phyloP scores from a whole-genome alignment of 2,888 invertebrate species.

The Eupithecia abbreviata region DNA sequence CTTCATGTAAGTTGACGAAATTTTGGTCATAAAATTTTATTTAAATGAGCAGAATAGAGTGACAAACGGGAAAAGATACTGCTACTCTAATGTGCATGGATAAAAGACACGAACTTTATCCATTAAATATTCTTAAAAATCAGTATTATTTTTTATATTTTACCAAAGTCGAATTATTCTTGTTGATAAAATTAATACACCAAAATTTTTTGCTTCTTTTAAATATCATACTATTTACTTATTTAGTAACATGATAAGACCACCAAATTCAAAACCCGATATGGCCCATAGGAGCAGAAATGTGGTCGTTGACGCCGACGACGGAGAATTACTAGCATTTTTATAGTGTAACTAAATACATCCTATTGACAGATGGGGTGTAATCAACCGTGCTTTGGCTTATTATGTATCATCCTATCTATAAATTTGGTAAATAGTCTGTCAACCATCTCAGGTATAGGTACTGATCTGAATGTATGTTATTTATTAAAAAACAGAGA shows the following conservation, averaged over 20 bases:
- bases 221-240: not conserved
- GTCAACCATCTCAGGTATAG: not conserved
- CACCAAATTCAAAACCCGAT: slow-evolving; percentile 56
- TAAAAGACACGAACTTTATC: slow-evolving; percentile 14
- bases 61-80: slow-evolving; percentile 32
- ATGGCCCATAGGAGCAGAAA: slow-evolving; percentile 58
- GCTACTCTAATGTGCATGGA: slow-evolving; percentile 17
- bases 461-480: no score
- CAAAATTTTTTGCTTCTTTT: not conserved
- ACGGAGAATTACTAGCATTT: slow-evolving; percentile 53
- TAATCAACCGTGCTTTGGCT: slow-evolving; percentile 51
- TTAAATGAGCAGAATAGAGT: slow-evolving; percentile 33
- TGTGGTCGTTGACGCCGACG: slow-evolving; percentile 42
- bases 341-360: slow-evolving; percentile 64
- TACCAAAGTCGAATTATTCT: not conserved
- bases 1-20: slow-evolving; percentile 37
- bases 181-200: slow-evolving; percentile 2
- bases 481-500: no score
- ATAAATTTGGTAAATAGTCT: not conserved
- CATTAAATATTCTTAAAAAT: not conserved
- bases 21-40: slow-evolving; percentile 34
- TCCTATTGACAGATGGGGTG: slow-evolving; percentile 64
- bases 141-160: not conserved
- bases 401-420: slow-evolving; percentile 37
- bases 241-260: slow-evolving; percentile 52